Evolutionary conservation across 2,888 invertebrate genomes (phyloP).

Genomic region (Spisula solida): DNA sequence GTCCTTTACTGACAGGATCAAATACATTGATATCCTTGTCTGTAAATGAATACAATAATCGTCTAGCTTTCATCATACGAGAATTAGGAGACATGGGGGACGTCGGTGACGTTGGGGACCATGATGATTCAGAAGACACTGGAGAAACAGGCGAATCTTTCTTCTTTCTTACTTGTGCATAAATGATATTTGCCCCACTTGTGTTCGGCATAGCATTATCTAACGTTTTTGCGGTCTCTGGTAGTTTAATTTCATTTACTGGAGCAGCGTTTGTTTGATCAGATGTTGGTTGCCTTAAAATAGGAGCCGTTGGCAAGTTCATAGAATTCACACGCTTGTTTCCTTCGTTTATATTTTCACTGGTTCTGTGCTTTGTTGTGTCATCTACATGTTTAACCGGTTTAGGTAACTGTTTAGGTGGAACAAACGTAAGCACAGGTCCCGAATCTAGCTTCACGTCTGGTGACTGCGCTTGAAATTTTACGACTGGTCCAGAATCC

Average conservation of each 20-base stretch:
- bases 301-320: slow-evolving; percentile 38
- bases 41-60: slow-evolving; percentile 41
- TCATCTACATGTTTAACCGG: background rate
- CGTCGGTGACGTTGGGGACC: slow-evolving; percentile 29
- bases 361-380: background rate
- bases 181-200: background rate
- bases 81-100: slow-evolving; percentile 22
- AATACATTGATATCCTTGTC: slow-evolving; percentile 45
- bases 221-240: slow-evolving; percentile 25
- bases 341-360: background rate
- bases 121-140: background rate
- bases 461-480: slow-evolving; percentile 13
- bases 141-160: slow-evolving; percentile 26
- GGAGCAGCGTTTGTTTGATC: background rate
- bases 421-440: slow-evolving; percentile 27
- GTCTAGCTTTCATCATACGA: slow-evolving; percentile 39
- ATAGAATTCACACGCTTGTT: slow-evolving; percentile 18
- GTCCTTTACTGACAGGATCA: slow-evolving; percentile 35
- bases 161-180: slow-evolving; percentile 24
- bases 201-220: background rate
- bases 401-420: slow-evolving; percentile 23
- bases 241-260: background rate
- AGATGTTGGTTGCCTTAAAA: slow-evolving; percentile 31
- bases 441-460: slow-evolving; percentile 32
- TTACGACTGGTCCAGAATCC: slow-evolving; percentile 32